These are phyloP conservation scores for Tylochromis polylepis DNA, from an alignment of 2,113 vertebrate species.

Conservation along the genomic window DNA sequence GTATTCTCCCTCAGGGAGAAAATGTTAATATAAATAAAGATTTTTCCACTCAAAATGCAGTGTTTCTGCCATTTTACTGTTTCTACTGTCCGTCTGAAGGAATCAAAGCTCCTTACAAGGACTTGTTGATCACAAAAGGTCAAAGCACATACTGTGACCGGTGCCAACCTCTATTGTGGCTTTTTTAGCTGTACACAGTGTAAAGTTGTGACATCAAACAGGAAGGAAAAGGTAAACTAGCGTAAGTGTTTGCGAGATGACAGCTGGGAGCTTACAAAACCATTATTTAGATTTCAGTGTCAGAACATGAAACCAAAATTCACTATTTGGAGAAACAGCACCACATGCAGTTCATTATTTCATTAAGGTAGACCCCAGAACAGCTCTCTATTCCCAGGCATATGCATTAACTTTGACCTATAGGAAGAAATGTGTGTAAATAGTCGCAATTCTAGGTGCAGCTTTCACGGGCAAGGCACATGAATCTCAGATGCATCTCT, in stretches of 20 bases:
- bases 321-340: constrained; percentile 12
- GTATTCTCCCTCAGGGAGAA: constrained; percentile 17
- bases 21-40: constrained; percentile 30
- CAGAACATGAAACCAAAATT: constrained; percentile 45
- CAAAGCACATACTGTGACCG: constrained; percentile 3
- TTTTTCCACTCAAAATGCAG: constrained; percentile 13
- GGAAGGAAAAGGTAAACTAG: neutral
- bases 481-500: neutral
- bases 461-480: neutral
- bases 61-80: neutral
- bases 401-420: neutral
- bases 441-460: neutral
- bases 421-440: neutral
- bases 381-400: neutral
- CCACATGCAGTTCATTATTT: neutral
- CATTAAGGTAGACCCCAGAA: neutral
- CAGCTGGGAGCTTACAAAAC: neutral
- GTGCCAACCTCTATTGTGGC: neutral
- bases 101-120: neutral
- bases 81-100: neutral
- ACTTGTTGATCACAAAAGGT: constrained; percentile 40
- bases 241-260: neutral
- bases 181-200: constrained; percentile 49
- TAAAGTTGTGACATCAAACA: constrained; percentile 58
- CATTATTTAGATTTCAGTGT: neutral